A percentile compares a stretch with the other conserved stretches of the same genome.
phyloP scores from a whole-genome alignment of 1,140 invertebrate species.

The Eumaeus atala region DNA sequence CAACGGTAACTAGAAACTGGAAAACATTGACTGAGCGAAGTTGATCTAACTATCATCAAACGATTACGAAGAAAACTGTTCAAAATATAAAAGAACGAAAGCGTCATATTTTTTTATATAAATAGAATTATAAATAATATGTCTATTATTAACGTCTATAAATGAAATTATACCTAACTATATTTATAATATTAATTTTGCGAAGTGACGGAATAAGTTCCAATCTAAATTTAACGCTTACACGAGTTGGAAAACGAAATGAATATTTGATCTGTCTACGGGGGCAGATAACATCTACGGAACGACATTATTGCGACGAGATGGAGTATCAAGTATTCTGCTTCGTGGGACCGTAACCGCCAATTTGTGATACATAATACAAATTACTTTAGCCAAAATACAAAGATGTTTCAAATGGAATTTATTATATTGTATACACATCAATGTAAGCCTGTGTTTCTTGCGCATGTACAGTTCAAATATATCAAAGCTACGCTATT shows the following conservation, averaged over 20 bases:
- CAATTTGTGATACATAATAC: slow-evolving; percentile 28
- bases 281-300: slow-evolving; percentile 45
- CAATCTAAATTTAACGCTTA: slow-evolving; percentile 57
- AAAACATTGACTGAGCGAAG: no score
- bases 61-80: no score
- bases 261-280: slow-evolving; percentile 53
- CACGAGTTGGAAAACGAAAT: slow-evolving; percentile 43
- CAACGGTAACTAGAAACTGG: no score
- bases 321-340: slow-evolving; percentile 32
- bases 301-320: slow-evolving; percentile 57
- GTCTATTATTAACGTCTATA: neutral
- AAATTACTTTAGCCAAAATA: slow-evolving; percentile 23
- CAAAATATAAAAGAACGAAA: neutral
- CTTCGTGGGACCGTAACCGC: slow-evolving; percentile 22
- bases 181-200: slow-evolving; percentile 32
- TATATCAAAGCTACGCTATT: no score
- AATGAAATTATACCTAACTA: neutral
- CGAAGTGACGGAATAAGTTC: neutral
- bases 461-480: no score
- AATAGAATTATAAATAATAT: neutral
- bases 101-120: neutral
- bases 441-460: no score
- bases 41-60: no score
- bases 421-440: no score
- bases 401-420: no score